phyloP scores from a whole-genome alignment of 2,888 invertebrate genomes.

The Synergus umbraculus region DNA sequence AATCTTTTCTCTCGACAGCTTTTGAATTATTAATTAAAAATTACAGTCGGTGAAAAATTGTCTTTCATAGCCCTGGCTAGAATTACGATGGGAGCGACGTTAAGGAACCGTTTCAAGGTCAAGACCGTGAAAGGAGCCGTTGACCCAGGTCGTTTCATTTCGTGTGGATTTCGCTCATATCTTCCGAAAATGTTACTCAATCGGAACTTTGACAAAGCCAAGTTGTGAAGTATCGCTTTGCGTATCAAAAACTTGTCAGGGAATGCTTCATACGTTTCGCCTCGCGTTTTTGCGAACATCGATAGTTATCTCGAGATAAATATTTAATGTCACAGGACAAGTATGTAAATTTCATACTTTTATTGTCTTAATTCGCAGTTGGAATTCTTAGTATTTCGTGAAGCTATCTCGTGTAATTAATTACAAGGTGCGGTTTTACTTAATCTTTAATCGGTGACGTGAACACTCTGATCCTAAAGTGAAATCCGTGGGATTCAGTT shows the following conservation, averaged over 20 bases:
- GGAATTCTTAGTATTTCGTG: slow-evolving; percentile 29
- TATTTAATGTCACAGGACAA: slow-evolving; percentile 24
- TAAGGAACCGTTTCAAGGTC: slow-evolving; percentile 60
- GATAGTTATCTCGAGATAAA: slow-evolving; percentile 26
- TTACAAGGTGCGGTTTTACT: slow-evolving; percentile 26
- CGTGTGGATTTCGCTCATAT: slow-evolving; percentile 38
- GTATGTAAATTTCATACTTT: slow-evolving; percentile 35
- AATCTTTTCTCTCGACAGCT: slow-evolving; percentile 14
- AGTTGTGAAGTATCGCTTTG: neutral
- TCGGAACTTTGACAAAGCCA: neutral
- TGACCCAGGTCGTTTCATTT: slow-evolving; percentile 66
- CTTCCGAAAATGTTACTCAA: neutral
- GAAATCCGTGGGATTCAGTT: slow-evolving; percentile 27
- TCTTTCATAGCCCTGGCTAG: slow-evolving; percentile 25
- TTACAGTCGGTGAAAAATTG: slow-evolving; percentile 37
- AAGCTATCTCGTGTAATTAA: slow-evolving; percentile 29
- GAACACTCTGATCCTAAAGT: neutral
- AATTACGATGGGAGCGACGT: slow-evolving; percentile 46
- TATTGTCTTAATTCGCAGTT: slow-evolving; percentile 41
- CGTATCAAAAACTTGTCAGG: slow-evolving; percentile 6
- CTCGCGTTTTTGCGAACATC: neutral
- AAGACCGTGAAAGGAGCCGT: slow-evolving; percentile 57
- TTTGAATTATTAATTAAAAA: slow-evolving; percentile 40
- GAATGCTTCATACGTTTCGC: neutral
- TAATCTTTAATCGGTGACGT: slow-evolving; percentile 30